phyloP scores from a whole-genome alignment of 2,113 vertebrate species.

The Campylomormyrus numenius region DNA sequence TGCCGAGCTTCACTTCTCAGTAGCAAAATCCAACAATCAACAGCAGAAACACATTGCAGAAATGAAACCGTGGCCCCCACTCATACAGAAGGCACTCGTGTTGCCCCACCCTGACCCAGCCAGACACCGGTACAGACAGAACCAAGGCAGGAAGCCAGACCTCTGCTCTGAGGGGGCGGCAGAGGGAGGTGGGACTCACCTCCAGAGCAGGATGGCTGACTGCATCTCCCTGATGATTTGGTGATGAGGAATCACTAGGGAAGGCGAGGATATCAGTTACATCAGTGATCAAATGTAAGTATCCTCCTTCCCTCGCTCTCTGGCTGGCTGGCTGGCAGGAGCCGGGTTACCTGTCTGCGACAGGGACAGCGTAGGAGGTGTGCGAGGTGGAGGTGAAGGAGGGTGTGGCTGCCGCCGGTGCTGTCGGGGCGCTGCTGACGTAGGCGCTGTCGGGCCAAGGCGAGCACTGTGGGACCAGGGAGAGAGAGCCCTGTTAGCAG shows the following conservation, averaged over 20 bases:
- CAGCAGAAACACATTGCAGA: neutral
- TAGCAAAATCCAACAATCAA: neutral
- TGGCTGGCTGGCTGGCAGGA: neutral
- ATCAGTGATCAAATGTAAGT: neutral
- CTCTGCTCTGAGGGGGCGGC: no score
- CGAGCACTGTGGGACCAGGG: constrained; percentile 66
- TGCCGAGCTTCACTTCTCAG: neutral
- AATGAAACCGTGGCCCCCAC: neutral
- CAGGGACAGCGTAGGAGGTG: constrained; percentile 67
- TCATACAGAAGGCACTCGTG: neutral
- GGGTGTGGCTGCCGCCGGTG: constrained; percentile 65
- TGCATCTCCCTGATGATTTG: constrained; percentile 89
- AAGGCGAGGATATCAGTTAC: constrained; percentile 25
- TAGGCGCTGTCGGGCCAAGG: constrained; percentile 85
- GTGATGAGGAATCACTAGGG: constrained; percentile 83
- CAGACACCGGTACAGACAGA: neutral
- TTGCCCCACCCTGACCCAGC: neutral
- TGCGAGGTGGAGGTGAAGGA: constrained; percentile 71
- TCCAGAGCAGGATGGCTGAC: constrained; percentile 64
- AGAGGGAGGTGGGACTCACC: constrained; percentile 57
- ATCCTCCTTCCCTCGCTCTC: neutral
- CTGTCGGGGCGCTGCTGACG: constrained; percentile 71
- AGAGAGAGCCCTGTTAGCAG: neutral
- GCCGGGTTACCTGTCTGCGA: constrained; percentile 75
- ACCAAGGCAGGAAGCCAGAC: neutral